phyloP scores from a whole-genome alignment of 2,888 invertebrate species.

The Allacma fusca region DNA sequence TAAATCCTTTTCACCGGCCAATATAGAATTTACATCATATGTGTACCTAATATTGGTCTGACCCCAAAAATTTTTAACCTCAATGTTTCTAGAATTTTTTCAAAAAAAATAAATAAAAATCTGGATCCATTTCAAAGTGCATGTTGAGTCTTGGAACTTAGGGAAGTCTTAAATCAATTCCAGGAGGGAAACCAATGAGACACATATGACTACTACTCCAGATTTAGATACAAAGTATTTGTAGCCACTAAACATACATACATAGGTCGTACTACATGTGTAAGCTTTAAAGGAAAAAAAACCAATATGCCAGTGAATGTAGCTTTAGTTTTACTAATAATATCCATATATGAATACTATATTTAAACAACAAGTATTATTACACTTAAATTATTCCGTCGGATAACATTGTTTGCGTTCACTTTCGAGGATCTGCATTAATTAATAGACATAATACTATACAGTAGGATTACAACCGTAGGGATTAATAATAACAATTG shows the following conservation, averaged over 20 bases:
- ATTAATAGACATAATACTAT: neutral
- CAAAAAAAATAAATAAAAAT: too few relatives aligned
- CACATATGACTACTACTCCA: too few relatives aligned
- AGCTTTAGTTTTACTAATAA: neutral
- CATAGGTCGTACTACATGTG: neutral
- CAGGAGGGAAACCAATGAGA: too few relatives aligned
- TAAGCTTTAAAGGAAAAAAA: conserved; percentile 11
- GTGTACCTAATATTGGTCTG: neutral
- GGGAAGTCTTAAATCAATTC: too few relatives aligned
- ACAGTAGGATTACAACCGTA: neutral
- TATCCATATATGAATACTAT: conserved; percentile 8
- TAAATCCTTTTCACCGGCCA: conserved; percentile 1
- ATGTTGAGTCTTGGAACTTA: too few relatives aligned
- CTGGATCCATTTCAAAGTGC: too few relatives aligned
- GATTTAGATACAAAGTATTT: neutral
- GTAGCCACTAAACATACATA: neutral
- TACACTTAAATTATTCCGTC: conserved; percentile 14
- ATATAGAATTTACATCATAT: conserved; percentile 1
- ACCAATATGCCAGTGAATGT: conserved; percentile 9
- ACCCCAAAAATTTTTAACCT: too few relatives aligned
- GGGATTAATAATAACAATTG: too few relatives aligned
- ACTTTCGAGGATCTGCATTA: conserved; percentile 10
- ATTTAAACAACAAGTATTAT: conserved; percentile 10
- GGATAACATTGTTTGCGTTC: neutral
- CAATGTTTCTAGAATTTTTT: too few relatives aligned